A percentile compares a stretch with the other conserved stretches of the same genome.
These are phyloP conservation scores for Pomacea maculata DNA, from an alignment of 1,140 invertebrate genomes.

Conservation along the genomic window DNA sequence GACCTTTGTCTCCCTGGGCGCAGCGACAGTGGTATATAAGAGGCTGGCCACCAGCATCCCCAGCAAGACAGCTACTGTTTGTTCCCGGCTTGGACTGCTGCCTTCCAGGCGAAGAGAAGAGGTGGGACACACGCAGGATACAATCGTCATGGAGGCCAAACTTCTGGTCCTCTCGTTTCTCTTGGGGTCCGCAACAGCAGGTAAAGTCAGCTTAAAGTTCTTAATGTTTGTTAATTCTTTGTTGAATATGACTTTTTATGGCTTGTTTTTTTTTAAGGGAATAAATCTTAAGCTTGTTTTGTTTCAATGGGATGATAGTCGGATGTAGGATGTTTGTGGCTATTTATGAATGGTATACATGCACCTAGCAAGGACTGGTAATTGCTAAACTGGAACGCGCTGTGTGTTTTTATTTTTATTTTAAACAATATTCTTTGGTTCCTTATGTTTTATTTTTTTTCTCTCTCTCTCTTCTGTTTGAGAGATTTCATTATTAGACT, in stretches of 20 bases:
- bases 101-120: neutral
- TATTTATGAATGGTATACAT: neutral
- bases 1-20: too few relatives aligned
- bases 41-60: neutral
- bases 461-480: neutral
- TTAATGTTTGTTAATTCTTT: neutral
- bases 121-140: slow-evolving; percentile 13
- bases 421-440: neutral
- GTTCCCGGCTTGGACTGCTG: neutral
- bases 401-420: neutral
- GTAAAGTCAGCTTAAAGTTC: neutral
- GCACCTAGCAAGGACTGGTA: too few relatives aligned
- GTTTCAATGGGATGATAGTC: too few relatives aligned
- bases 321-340: neutral
- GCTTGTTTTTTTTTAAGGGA: too few relatives aligned
- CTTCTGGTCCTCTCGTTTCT: slow-evolving; percentile 12
- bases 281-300: too few relatives aligned
- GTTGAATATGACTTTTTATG: neutral
- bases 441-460: neutral
- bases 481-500: too few relatives aligned
- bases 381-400: neutral
- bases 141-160: slow-evolving; percentile 9
- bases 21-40: neutral
- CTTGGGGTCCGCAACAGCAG: slow-evolving; percentile 1
- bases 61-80: neutral